Evolutionary conservation across 2,797 vertebrate species (phyloP), one percentile per base, ranked within the genome.

Genomic region (Scleropages formosus): DNA sequence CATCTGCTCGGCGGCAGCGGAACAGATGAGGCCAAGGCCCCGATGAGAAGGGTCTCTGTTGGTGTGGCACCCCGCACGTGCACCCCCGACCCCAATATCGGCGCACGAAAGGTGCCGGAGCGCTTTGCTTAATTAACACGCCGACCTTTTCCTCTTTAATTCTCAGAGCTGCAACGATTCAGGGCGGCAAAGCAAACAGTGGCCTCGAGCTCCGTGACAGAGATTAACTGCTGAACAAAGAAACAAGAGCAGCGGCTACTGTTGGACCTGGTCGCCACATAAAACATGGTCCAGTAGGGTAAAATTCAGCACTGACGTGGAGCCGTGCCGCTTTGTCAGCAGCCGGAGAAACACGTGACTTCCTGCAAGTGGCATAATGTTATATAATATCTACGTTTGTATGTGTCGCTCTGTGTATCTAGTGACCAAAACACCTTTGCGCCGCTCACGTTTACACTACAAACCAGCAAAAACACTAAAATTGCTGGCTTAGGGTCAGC

Each of bases 41-140:
- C 75, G 63, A 78, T 74, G 64, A 75, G 72, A 56, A 53, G 59
- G 44, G 46, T 22, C 26, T 64, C 76, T 74, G 60, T 72, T 71
- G 76, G 61, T 47, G 46, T 26, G 47, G 56, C 63, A 49, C 64
- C 56, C 69, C 77, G 26, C 58, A 59, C 58, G 12, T 18, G 65
- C 16, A n/a, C 73, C 56, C 59, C 10, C 26, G 67, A 53, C 73
- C 78, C 74, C 78, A 68, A 79, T 79, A 73, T 65, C 75, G 79
- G 79, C 74, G 76, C 77, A 82, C 81, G 39, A 81, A 47, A 75
- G 77, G 71, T 68, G 77, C 62, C 53, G 24, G 69, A 78, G 78
- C 74, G 39, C 31, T 72, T 63, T 79, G 78, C 74, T 83, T 85
- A 84, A 84, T 83, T 85, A 84, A 84, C 82, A 82, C 78, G 78